Conservation (phyloP, 2,888 invertebrate genomes). For the Hymenopus coronatus region DNA sequence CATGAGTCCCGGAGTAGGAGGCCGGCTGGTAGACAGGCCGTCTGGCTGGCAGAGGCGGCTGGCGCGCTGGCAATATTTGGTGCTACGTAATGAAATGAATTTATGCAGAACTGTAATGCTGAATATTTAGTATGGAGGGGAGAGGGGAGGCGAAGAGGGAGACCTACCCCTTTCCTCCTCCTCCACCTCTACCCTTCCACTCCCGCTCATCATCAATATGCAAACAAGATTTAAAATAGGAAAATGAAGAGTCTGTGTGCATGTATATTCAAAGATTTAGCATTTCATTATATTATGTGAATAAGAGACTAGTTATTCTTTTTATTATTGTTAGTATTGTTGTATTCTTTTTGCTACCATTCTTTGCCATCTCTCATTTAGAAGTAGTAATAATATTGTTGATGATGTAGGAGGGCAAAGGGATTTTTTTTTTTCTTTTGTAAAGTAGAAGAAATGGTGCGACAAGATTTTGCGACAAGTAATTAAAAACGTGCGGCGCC, state of each 20-base stretch:
- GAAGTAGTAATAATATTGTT: constrained; percentile 9
- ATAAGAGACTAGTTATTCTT: constrained; percentile 29
- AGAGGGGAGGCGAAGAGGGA: background rate
- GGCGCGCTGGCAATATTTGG: constrained; percentile 56
- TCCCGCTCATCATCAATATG: constrained; percentile 37
- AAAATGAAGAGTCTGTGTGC: constrained; percentile 36
- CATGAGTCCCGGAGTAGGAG: constrained; percentile 49
- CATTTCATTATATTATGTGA: constrained; percentile 32
- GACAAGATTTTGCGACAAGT: background rate
- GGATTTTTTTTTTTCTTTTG: background rate
- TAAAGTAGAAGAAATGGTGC: background rate
- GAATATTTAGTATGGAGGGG: constrained; percentile 49
- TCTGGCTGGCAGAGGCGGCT: background rate
- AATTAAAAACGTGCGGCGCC: constrained; percentile 1
- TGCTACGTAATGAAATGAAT: constrained; percentile 61
- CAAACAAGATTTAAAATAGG: constrained; percentile 37
- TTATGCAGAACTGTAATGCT: constrained; percentile 64
- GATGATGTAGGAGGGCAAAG: background rate
- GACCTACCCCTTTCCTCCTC: constrained; percentile 55
- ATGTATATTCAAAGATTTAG: constrained; percentile 36
- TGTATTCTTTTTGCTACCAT: background rate
- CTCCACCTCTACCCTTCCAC: constrained; percentile 41
- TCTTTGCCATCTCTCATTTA: constrained; percentile 10
- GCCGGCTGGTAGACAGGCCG: background rate
- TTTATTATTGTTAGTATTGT: constrained; percentile 16